A percentile compares a stretch with the other conserved stretches of the same genome.
phyloP scores from a whole-genome alignment of 2,888 invertebrate genomes.

The Tenthredo livida region DNA sequence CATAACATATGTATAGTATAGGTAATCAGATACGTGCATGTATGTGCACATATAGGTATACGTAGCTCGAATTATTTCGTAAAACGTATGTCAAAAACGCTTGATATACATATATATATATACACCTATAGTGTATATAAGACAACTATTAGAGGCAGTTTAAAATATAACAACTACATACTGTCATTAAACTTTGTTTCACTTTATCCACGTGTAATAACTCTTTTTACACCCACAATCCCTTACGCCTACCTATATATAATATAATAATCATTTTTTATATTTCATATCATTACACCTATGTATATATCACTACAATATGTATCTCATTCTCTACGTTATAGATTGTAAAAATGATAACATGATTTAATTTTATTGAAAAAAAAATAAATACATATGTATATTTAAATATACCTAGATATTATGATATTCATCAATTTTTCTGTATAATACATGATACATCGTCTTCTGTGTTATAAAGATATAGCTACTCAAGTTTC shows the following conservation, averaged over 20 bases:
- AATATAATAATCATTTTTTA: neutral
- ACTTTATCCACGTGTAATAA: constrained; percentile 16
- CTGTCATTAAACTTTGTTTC: constrained; percentile 48
- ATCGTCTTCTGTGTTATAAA: neutral
- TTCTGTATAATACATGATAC: neutral
- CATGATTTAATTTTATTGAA: no score
- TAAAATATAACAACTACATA: constrained; percentile 15
- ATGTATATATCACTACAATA: neutral
- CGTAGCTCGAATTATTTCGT: constrained; percentile 11
- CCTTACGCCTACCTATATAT: neutral
- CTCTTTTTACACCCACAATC: neutral
- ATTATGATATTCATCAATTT: no score
- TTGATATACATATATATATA: neutral
- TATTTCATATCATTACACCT: neutral
- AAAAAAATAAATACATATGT: no score
- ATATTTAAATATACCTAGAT: no score
- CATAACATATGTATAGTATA: neutral
- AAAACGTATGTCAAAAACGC: neutral
- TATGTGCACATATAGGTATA: neutral
- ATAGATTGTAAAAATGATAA: no score
- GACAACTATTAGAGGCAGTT: neutral
- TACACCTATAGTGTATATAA: neutral
- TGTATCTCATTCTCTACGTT: neutral
- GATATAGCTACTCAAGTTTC: neutral
- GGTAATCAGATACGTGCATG: neutral